Conservation (phyloP, 2,888 invertebrate genomes). For the Idaea biselata region DNA sequence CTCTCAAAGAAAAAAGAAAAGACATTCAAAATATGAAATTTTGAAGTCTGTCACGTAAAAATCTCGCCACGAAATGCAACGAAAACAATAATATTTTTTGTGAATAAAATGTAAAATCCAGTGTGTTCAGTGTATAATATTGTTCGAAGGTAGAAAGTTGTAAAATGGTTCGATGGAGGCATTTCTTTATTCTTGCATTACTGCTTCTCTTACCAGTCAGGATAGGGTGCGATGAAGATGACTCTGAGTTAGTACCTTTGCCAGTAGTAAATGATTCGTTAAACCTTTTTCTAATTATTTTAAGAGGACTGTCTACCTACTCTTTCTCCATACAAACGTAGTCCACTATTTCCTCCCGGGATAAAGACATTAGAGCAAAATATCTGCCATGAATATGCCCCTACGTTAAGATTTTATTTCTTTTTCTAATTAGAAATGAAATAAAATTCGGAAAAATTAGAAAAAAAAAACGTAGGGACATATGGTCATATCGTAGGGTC, state of each 20-base stretch:
- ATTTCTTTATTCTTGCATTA: slow-evolving; percentile 55
- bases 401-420: too few relatives aligned
- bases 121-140: slow-evolving; percentile 48
- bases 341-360: too few relatives aligned
- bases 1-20: slow-evolving; percentile 45
- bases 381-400: too few relatives aligned
- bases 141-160: slow-evolving; percentile 29
- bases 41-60: slow-evolving; percentile 57
- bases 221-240: slow-evolving; percentile 47
- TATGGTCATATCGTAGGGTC: too few relatives aligned
- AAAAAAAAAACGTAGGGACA: too few relatives aligned
- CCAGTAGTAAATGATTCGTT: not conserved
- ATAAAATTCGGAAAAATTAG: too few relatives aligned
- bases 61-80: slow-evolving; percentile 34
- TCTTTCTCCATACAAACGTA: too few relatives aligned
- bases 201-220: slow-evolving; percentile 56
- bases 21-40: slow-evolving; percentile 64
- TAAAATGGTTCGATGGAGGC: slow-evolving; percentile 69
- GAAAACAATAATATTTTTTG: slow-evolving; percentile 42
- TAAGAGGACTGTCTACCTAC: too few relatives aligned
- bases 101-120: slow-evolving; percentile 69
- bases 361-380: too few relatives aligned
- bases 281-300: too few relatives aligned
- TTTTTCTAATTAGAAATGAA: too few relatives aligned
- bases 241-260: slow-evolving; percentile 42